These are phyloP conservation scores for Bibio marci DNA, from an alignment of 2,888 invertebrate species.

Conservation along the genomic window DNA sequence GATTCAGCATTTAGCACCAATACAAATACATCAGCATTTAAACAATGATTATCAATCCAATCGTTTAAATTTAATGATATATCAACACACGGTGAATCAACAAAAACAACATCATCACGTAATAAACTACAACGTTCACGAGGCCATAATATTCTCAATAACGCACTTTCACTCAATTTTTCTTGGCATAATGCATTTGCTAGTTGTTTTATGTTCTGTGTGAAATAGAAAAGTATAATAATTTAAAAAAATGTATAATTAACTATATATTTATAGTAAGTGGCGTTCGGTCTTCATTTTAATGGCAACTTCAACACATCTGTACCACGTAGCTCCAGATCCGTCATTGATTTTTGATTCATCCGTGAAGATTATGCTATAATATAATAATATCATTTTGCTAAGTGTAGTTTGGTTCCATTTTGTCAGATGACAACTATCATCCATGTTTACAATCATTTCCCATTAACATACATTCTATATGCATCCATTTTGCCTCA, in stretches of 20 bases:
- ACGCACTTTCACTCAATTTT: slow-evolving; percentile 73
- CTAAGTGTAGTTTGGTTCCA: too few relatives aligned
- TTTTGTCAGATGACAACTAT: too few relatives aligned
- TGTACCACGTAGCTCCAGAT: too few relatives aligned
- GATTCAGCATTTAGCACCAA: slow-evolving; percentile 98
- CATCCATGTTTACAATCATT: too few relatives aligned
- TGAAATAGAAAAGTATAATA: slow-evolving; percentile 10
- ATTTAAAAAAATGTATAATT: background rate
- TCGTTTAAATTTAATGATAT: slow-evolving; percentile 94
- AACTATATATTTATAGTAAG: too few relatives aligned
- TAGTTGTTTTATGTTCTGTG: slow-evolving; percentile 73
- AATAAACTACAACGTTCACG: slow-evolving; percentile 83
- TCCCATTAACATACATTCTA: too few relatives aligned
- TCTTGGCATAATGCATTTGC: slow-evolving; percentile 89
- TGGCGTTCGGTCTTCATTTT: too few relatives aligned
- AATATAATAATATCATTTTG: too few relatives aligned
- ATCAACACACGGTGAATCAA: slow-evolving; percentile 98
- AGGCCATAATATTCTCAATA: slow-evolving; percentile 91
- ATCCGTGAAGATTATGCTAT: too few relatives aligned
- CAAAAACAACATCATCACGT: slow-evolving; percentile 93
- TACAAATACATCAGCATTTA: slow-evolving; percentile 99
- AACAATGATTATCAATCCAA: slow-evolving; percentile 98
- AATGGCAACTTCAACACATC: too few relatives aligned
- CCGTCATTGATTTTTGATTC: too few relatives aligned
- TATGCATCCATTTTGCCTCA: too few relatives aligned